Evolutionary conservation across 2,797 vertebrate species (phyloP).

Genomic region (Luscinia luscinia): DNA sequence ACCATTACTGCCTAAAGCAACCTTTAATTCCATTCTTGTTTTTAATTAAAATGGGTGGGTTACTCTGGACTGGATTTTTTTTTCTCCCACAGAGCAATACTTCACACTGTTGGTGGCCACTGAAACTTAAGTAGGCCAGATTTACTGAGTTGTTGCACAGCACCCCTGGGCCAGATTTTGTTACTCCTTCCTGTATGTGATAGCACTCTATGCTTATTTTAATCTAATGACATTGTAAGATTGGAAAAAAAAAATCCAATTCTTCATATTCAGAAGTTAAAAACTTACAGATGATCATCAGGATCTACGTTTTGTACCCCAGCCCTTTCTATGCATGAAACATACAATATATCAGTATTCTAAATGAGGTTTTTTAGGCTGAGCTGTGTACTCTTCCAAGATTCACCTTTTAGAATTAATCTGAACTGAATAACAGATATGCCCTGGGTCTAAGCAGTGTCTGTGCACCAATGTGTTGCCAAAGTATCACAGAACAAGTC

Average conservation of each 20-base stretch:
- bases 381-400: neutral
- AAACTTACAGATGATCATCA: neutral
- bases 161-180: neutral
- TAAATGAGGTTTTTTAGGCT: neutral
- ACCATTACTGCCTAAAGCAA: slow-evolving; percentile 34
- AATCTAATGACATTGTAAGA: neutral
- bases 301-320: neutral
- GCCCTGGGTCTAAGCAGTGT: neutral
- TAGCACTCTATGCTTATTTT: neutral
- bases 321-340: neutral
- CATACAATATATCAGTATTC: neutral
- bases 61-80: slow-evolving; percentile 18
- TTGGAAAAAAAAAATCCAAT: neutral
- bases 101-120: slow-evolving; percentile 45
- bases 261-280: neutral
- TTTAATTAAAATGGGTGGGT: slow-evolving; percentile 29
- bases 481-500: neutral
- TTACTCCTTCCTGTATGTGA: neutral
- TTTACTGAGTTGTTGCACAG: slow-evolving; percentile 6
- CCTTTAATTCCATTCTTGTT: slow-evolving; percentile 34
- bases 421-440: neutral
- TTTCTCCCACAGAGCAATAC: slow-evolving; percentile 44
- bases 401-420: neutral
- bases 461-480: neutral
- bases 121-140: slow-evolving; percentile 43